These are phyloP conservation scores for Merodon equestris DNA, from an alignment of 2,888 invertebrate genomes.

Conservation along the genomic window DNA sequence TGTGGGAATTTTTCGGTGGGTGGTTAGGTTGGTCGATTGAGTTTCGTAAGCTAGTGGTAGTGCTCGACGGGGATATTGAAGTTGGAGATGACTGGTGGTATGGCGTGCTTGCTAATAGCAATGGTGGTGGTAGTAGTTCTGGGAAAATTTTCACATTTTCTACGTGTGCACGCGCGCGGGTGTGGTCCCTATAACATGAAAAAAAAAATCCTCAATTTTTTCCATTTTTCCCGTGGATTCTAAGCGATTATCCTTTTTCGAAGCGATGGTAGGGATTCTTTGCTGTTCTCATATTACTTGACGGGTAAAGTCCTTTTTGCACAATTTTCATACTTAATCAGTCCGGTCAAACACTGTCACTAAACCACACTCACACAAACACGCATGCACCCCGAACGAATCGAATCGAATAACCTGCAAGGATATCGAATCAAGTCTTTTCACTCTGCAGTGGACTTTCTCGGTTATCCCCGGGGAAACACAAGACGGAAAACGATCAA, in stretches of 20 bases:
- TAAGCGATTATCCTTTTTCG: slow-evolving; percentile 36
- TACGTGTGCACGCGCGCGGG: slow-evolving; percentile 78
- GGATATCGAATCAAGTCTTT: slow-evolving; percentile 14
- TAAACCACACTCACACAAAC: slow-evolving; percentile 32
- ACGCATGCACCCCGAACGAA: neutral
- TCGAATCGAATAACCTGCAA: slow-evolving; percentile 13
- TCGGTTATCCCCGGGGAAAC: neutral
- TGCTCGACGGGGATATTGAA: slow-evolving; percentile 33
- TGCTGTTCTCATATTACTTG: neutral
- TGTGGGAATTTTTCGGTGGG: slow-evolving; percentile 54
- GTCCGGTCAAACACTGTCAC: slow-evolving; percentile 33
- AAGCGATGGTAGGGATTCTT: slow-evolving; percentile 2
- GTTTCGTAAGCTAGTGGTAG: slow-evolving; percentile 2
- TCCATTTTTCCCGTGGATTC: slow-evolving; percentile 12
- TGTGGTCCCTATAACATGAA: slow-evolving; percentile 74
- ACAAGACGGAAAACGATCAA: neutral
- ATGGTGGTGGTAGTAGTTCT: slow-evolving; percentile 46
- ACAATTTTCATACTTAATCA: slow-evolving; percentile 32
- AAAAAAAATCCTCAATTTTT: slow-evolving; percentile 19
- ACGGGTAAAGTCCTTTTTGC: slow-evolving; percentile 17
- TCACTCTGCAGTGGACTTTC: slow-evolving; percentile 26
- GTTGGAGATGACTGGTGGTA: slow-evolving; percentile 15
- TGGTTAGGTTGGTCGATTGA: too few species aligned
- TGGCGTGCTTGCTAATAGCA: too few species aligned
- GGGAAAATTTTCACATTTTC: slow-evolving; percentile 72